Conservation (phyloP, 2,888 invertebrate genomes). For the Melieria crassipennis region DNA sequence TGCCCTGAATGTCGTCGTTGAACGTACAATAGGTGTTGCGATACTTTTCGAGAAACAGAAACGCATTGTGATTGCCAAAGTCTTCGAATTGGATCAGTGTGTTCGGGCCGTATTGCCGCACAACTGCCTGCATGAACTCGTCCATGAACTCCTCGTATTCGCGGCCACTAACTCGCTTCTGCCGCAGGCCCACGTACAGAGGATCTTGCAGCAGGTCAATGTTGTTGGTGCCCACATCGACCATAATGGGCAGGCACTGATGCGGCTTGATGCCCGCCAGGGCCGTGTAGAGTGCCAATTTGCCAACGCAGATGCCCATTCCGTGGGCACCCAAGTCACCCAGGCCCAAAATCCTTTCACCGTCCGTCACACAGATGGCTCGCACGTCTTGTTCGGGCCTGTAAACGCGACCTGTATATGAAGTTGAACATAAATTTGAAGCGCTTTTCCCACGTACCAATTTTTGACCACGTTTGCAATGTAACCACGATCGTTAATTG, state of each 20-base stretch:
- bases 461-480: slow-evolving; percentile 79
- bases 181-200: slow-evolving; percentile 91
- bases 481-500: slow-evolving; percentile 94
- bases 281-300: slow-evolving; percentile 94
- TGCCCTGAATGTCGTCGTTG: slow-evolving; percentile 99
- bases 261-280: slow-evolving; percentile 96
- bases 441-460: slow-evolving; percentile 52
- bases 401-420: neutral
- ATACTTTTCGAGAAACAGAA: slow-evolving; percentile 90
- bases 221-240: slow-evolving; percentile 96
- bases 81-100: slow-evolving; percentile 94
- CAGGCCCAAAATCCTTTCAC: slow-evolving; percentile 95
- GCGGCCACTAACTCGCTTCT: slow-evolving; percentile 83
- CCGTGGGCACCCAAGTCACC: slow-evolving; percentile 97
- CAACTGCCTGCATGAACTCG: slow-evolving; percentile 96
- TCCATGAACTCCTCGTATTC: slow-evolving; percentile 94
- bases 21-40: slow-evolving; percentile 93
- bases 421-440: too few relatives aligned
- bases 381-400: slow-evolving; percentile 87
- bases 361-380: slow-evolving; percentile 94
- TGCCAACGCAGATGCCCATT: slow-evolving; percentile 98
- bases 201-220: slow-evolving; percentile 90
- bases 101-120: slow-evolving; percentile 86
- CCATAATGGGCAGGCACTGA: slow-evolving; percentile 90
- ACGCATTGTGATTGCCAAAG: slow-evolving; percentile 98